Evolutionary conservation across 1,140 invertebrate species (phyloP), one percentile per base, ranked within the genome.

Genomic region (Drosophila nigromelanica): DNA sequence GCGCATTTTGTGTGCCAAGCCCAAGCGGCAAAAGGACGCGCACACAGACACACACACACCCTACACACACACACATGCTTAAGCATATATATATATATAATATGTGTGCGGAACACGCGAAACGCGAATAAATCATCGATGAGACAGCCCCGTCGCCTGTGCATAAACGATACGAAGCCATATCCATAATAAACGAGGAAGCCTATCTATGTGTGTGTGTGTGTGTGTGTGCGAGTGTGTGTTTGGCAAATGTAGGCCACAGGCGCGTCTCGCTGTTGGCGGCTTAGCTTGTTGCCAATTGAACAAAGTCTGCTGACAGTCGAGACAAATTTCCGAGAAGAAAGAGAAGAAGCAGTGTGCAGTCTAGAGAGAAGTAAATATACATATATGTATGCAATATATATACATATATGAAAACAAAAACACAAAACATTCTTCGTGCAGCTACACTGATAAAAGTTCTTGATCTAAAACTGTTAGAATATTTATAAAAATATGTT

Each of bases 91-190:
- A 33, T 35, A 59, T 72, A 70, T 54, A 63, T 39, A 45, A 55
- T 58, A 47, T 60, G 27, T 72, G 62, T 61, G 73, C 70, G 67
- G 52, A 75, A 78, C 82, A 87, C 82, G 82, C 82, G 82, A 87
- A 76, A 87, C 68, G 60, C 82, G 74, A 87, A 87, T 87, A 87
- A 87, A 87, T 87, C 82, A 87, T 87, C 87, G 82, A 87, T 87
- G 82, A 78, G 67, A 75, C 73, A 52, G 62, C 50, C 37, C 37
- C 43, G 33, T 51, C 15, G 35, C 27, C 40, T 58, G 55, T 30
- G n/a, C 40, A 43, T 27, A 21, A 58, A 33, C 55, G 40, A 58
- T 45, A 58, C 55, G 55, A 58, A 56, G 63, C 68, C 68, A 43
- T 24, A 48, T 39, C 61, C 54, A 68, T 67, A 59, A 73, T 55